A percentile compares a stretch with the other conserved stretches of the same genome.
These are phyloP conservation scores for Drosophila subpulchrella DNA, from an alignment of 1,140 invertebrate genomes.

Conservation along the genomic window DNA sequence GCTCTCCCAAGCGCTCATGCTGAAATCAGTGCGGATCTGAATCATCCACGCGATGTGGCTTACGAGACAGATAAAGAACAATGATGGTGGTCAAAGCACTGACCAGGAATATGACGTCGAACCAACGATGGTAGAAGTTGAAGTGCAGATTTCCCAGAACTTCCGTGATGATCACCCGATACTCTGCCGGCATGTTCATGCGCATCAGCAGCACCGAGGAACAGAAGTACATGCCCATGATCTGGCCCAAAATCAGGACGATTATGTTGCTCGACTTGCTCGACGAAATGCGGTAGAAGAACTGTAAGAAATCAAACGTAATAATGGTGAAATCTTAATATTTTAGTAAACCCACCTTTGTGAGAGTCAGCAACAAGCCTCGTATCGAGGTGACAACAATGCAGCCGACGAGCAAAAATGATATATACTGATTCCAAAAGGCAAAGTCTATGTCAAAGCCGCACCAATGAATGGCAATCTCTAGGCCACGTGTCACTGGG, in stretches of 20 bases:
- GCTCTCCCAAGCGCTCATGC: conserved; percentile 6
- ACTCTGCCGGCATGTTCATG: conserved; percentile 99
- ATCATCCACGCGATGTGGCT: conserved; percentile 71
- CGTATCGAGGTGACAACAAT: conserved; percentile 99
- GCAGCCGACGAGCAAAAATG: conserved; percentile 98
- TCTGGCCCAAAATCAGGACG: conserved; percentile 97
- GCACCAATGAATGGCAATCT: conserved; percentile 98
- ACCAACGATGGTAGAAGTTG: conserved; percentile 99
- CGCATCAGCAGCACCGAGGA: conserved; percentile 98
- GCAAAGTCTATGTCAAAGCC: conserved; percentile 98
- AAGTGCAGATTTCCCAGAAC: conserved; percentile 99
- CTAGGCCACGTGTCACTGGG: conserved; percentile 97
- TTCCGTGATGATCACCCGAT: conserved; percentile 98
- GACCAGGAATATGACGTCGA: conserved; percentile 99
- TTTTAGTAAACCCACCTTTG: conserved; percentile 90
- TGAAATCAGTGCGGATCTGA: conserved; percentile 59
- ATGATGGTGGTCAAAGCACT: conserved; percentile 98
- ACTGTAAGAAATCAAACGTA: conserved; percentile 87
- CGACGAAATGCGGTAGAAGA: conserved; percentile 99
- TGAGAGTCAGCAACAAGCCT: conserved; percentile 97
- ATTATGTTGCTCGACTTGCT: conserved; percentile 99
- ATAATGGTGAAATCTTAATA: not conserved
- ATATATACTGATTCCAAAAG: conserved; percentile 99
- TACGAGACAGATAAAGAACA: conserved; percentile 91
- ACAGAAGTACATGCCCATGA: conserved; percentile 99